Base-by-base conservation (phyloP, 2,113 vertebrate genomes). In the Pelusios castaneus region DNA sequence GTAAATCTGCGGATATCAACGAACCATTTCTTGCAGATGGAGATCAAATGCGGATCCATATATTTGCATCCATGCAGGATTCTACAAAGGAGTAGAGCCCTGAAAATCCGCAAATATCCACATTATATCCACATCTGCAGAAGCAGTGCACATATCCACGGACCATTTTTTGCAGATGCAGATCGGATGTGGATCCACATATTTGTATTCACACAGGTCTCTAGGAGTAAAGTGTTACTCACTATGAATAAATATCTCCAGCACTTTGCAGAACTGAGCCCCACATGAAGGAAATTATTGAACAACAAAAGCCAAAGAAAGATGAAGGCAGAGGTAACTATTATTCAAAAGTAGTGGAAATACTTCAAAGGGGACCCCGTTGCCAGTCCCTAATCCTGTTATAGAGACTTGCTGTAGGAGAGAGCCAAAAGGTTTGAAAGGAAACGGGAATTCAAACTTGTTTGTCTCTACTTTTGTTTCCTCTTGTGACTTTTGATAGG, bases 291-390 rank as follows among this genome's bases (percentile, higher is more conserved):
- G 1, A 89, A 87, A 38, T 76, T 87, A n/a, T 1, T 55, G 49
- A 70, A 70, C 19, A 38, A 25, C 49, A 89, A 85, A n/a, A 70
- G 10, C 3, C 10, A 2, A 75, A 19, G 38, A 77, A 49, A 13
- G 29, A 83, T 91, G 78, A 52, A 90, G 29, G 9, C 87, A 8
- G 10, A 70, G 19, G 63, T 70, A 38, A 10, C 19, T 22, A n/a
- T 87, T 21, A 92, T 27, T 70, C 17, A 5, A 6, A 34, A 41
- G 0, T 3, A 19, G 38, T 63, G 49, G 82, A 34, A 89, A 31
- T 0, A 0, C 41, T 84, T 31, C 11, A 43, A 27, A 1, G 45
- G 55, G 54, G 14, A 8, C 63, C 25, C 13, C 6, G 0, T 47
- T 81, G 90, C 12, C 25, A 14, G 12, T 7, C 1, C 54, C 75